phyloP scores from a whole-genome alignment of 2,797 vertebrate species.

The Sebastolobus altivelis region DNA sequence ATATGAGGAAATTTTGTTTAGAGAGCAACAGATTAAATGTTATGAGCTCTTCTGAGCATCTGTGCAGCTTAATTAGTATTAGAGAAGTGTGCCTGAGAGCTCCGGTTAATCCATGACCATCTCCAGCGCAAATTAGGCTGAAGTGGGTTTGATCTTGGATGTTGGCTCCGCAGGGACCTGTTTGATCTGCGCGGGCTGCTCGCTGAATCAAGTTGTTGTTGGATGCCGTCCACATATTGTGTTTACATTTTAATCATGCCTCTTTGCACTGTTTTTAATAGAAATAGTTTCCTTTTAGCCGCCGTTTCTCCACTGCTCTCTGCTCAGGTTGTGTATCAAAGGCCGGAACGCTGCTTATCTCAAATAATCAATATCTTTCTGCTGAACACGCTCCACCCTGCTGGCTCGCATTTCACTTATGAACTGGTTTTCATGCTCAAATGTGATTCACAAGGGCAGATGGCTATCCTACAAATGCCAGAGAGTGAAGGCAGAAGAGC shows the following conservation, averaged over 20 bases:
- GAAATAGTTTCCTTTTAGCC: conserved; percentile 5
- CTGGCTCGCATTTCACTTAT: conserved; percentile 50
- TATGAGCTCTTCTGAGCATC: conserved; percentile 22
- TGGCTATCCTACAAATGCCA: conserved; percentile 7
- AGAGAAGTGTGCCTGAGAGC: conserved; percentile 42
- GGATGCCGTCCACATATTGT: conserved; percentile 31
- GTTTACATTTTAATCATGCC: conserved; percentile 36
- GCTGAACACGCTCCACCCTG: conserved; percentile 14
- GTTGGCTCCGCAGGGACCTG: conserved; percentile 26
- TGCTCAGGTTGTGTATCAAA: conserved; percentile 6
- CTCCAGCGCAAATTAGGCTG: conserved; percentile 52
- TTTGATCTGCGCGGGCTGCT: conserved; percentile 43
- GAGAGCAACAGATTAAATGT: conserved; percentile 19
- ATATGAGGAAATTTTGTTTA: conserved; percentile 11
- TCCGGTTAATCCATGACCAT: conserved; percentile 30
- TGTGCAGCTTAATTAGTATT: conserved; percentile 41
- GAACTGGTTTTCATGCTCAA: conserved; percentile 35
- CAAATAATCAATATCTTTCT: conserved; percentile 44
- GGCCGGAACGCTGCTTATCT: conserved; percentile 24
- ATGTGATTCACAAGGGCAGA: conserved; percentile 35
- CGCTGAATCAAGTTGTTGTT: conserved; percentile 33
- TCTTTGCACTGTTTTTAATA: conserved; percentile 28
- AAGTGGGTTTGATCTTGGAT: conserved; percentile 57
- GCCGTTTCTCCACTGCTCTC: neutral
- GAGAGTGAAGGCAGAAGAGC: neutral